Evolutionary conservation across 2,113 vertebrate genomes (phyloP).

Genomic region (Tragelaphus buxtoni): DNA sequence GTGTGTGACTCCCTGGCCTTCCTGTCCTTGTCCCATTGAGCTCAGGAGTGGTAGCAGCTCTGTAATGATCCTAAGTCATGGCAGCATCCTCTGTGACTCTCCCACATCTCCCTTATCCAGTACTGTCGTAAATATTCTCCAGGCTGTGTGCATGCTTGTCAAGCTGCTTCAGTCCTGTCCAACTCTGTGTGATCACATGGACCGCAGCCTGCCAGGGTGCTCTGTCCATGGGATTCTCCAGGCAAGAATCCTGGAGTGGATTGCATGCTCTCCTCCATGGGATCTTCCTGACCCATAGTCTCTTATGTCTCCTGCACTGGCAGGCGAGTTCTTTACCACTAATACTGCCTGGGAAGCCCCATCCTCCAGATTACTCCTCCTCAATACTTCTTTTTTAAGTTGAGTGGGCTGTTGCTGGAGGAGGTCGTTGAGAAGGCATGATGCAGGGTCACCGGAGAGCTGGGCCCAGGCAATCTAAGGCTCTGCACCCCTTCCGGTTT

Average conservation of each 20-base stretch:
- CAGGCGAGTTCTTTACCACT: background rate
- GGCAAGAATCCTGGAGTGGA: background rate
- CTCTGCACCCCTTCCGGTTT: fast-evolving
- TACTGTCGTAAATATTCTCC: background rate
- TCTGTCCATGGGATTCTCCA: background rate
- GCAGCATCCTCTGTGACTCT: background rate
- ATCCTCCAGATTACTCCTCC: background rate
- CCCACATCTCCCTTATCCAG: background rate
- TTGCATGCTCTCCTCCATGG: background rate
- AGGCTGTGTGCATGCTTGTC: background rate
- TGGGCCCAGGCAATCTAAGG: background rate
- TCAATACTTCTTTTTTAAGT: background rate
- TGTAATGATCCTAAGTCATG: background rate
- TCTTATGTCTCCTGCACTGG: background rate
- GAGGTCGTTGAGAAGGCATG: background rate
- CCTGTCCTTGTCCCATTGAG: background rate
- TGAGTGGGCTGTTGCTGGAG: background rate
- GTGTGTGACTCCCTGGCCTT: background rate
- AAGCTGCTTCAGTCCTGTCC: background rate
- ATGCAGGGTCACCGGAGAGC: background rate
- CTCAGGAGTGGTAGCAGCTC: background rate
- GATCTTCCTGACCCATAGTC: background rate
- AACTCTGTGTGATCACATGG: background rate
- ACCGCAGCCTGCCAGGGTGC: background rate
- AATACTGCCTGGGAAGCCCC: background rate